These are phyloP conservation scores for Parotocinclus haroldoi DNA, from an alignment of 2,797 vertebrate species.

Conservation along the genomic window DNA sequence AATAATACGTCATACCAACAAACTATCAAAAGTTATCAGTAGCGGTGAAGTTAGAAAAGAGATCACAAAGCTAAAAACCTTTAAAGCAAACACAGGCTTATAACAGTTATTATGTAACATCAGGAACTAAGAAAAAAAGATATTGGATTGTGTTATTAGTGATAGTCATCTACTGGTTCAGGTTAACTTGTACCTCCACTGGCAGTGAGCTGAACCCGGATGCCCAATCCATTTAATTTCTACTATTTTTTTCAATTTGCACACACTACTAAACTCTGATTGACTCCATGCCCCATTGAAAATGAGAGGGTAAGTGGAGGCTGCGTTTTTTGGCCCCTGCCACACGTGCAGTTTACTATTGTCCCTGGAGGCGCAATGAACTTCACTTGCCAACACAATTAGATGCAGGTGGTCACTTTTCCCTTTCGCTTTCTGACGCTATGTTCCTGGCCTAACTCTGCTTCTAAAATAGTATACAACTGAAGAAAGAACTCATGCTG, in stretches of 20 bases:
- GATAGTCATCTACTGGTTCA: conserved; percentile 37
- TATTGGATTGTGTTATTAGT: not conserved
- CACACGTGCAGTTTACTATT: conserved; percentile 53
- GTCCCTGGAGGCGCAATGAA: conserved; percentile 50
- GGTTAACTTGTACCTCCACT: conserved; percentile 43
- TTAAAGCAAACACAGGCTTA: no score
- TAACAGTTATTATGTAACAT: conserved; percentile 8
- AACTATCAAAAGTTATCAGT: no score
- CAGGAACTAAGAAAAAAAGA: conserved; percentile 9
- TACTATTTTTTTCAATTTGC: conserved; percentile 37
- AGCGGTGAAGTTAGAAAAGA: no score
- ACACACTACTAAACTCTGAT: conserved; percentile 55
- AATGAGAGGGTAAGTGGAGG: conserved; percentile 41
- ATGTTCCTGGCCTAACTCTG: conserved; percentile 55
- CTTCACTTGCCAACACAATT: conserved; percentile 62
- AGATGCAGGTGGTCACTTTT: conserved; percentile 70
- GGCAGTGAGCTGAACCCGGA: conserved; percentile 47
- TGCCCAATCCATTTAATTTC: conserved; percentile 53
- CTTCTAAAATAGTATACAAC: conserved; percentile 45
- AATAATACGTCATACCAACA: no score
- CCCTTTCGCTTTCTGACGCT: conserved; percentile 49
- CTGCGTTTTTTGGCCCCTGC: conserved; percentile 45
- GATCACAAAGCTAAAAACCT: no score
- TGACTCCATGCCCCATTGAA: conserved; percentile 45
- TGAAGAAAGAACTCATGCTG: conserved; percentile 39